Evolutionary conservation across 2,888 invertebrate genomes (phyloP).

Genomic region (Schrankia costaestrigalis): DNA sequence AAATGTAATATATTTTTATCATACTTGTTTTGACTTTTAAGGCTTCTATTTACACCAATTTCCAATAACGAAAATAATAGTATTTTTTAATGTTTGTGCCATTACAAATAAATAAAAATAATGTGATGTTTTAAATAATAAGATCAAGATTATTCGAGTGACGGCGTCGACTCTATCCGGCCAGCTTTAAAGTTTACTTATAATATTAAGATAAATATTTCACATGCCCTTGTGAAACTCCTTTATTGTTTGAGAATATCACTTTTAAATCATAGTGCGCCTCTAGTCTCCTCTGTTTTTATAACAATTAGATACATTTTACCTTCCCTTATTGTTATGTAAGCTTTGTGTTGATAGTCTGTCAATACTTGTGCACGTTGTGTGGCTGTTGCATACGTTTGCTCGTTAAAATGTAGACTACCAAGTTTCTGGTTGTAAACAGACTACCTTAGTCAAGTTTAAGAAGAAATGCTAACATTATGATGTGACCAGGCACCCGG

Average conservation of each 20-base stretch:
- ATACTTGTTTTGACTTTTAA: too few relatives aligned
- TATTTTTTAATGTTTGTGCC: too few relatives aligned
- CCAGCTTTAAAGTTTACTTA: conserved; percentile 72
- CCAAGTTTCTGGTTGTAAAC: conserved; percentile 65
- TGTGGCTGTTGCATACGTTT: conserved; percentile 61
- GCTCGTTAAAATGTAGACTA: conserved; percentile 75
- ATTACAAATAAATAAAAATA: too few relatives aligned
- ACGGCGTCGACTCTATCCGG: conserved; percentile 37
- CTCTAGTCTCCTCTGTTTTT: conserved; percentile 68
- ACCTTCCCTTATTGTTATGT: conserved; percentile 67
- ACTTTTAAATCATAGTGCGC: conserved; percentile 74
- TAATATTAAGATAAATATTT: conserved; percentile 81
- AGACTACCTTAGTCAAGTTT: conserved; percentile 49
- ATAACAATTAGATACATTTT: conserved; percentile 78
- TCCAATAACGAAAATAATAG: too few relatives aligned
- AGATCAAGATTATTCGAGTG: conserved; percentile 45
- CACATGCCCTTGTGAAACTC: conserved; percentile 76
- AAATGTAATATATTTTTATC: too few relatives aligned
- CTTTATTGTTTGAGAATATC: conserved; percentile 79
- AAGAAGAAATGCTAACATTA: conserved; percentile 59
- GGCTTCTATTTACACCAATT: too few relatives aligned
- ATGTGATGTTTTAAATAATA: conserved; percentile 26
- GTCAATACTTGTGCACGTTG: conserved; percentile 55
- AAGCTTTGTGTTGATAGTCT: conserved; percentile 56
- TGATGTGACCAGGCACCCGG: conserved; percentile 18